Evolutionary conservation across 2,888 invertebrate species (phyloP).

Genomic region (Portevinia maculata): DNA sequence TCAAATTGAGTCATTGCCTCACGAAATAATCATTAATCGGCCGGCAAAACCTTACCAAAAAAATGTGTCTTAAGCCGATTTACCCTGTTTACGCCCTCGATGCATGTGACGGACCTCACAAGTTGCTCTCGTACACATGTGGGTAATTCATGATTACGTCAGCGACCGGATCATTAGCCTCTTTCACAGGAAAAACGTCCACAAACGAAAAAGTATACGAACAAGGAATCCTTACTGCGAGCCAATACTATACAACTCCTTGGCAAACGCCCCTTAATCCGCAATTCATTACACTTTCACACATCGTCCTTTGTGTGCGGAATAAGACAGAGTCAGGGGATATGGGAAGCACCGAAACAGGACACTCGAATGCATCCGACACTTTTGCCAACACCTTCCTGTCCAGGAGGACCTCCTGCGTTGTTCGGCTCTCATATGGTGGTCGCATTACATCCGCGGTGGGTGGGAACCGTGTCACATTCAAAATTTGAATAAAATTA

Average conservation of each 20-base stretch:
- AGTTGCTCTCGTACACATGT: slow-evolving; percentile 41
- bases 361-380: slow-evolving; percentile 68
- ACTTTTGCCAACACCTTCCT: slow-evolving; percentile 72
- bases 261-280: slow-evolving; percentile 74
- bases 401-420: slow-evolving; percentile 60
- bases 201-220: slow-evolving; percentile 47
- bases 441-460: slow-evolving; percentile 67
- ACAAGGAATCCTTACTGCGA: slow-evolving; percentile 62
- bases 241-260: slow-evolving; percentile 51
- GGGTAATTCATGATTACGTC: slow-evolving; percentile 63
- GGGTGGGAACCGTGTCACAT: slow-evolving; percentile 58
- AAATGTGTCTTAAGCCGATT: slow-evolving; percentile 68
- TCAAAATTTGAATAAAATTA: slow-evolving; percentile 65
- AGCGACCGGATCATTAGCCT: slow-evolving; percentile 68
- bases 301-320: slow-evolving; percentile 73
- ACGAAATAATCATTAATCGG: slow-evolving; percentile 64
- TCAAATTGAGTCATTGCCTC: slow-evolving; percentile 70
- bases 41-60: slow-evolving; percentile 20
- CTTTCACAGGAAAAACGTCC: slow-evolving; percentile 37
- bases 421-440: slow-evolving; percentile 55
- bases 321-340: slow-evolving; percentile 57
- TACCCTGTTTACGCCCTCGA: slow-evolving; percentile 69
- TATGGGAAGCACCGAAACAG: slow-evolving; percentile 53
- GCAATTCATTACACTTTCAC: slow-evolving; percentile 77
- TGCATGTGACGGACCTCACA: slow-evolving; percentile 59